Percentiles rank a stretch among this genome's conserved stretches.
Evolutionary conservation across 2,888 invertebrate genomes (phyloP).

Genomic region (Lottia scabra): DNA sequence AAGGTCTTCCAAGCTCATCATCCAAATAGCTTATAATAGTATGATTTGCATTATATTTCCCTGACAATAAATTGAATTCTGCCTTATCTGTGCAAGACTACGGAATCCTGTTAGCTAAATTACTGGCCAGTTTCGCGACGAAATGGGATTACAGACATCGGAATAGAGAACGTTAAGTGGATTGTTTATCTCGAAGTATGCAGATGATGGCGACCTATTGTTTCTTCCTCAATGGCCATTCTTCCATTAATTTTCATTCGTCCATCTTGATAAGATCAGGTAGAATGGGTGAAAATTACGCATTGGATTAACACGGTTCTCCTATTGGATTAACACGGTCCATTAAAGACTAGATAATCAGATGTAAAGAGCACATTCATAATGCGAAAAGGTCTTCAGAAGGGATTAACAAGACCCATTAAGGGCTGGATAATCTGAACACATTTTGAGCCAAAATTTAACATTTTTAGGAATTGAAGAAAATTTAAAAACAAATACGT

Average conservation of each 20-base stretch:
- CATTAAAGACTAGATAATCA: too few species aligned
- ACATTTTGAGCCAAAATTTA: too few species aligned
- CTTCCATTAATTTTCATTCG: neutral
- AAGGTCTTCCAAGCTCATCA: constrained; percentile 11
- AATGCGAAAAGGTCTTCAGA: too few species aligned
- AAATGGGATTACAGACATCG: constrained; percentile 20
- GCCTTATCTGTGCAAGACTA: constrained; percentile 14
- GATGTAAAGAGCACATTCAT: too few species aligned
- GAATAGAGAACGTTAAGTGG: constrained; percentile 17
- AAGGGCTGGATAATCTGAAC: too few species aligned
- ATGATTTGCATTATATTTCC: constrained; percentile 20
- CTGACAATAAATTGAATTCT: constrained; percentile 21
- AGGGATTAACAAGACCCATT: too few species aligned
- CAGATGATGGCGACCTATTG: neutral
- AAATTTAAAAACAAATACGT: too few species aligned
- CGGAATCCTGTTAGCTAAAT: constrained; percentile 20
- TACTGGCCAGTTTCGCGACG: constrained; percentile 7
- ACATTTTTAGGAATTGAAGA: too few species aligned
- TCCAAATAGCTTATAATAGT: constrained; percentile 16
- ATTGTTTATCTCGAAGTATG: constrained; percentile 12
- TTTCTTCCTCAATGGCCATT: neutral
- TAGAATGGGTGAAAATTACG: neutral
- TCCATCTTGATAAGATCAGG: neutral
- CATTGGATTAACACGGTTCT: neutral
- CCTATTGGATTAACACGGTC: too few species aligned